Percentiles rank a stretch among this genome's conserved stretches.
Evolutionary conservation across 2,797 vertebrate genomes (phyloP).

Genomic region (Cuniculus paca): DNA sequence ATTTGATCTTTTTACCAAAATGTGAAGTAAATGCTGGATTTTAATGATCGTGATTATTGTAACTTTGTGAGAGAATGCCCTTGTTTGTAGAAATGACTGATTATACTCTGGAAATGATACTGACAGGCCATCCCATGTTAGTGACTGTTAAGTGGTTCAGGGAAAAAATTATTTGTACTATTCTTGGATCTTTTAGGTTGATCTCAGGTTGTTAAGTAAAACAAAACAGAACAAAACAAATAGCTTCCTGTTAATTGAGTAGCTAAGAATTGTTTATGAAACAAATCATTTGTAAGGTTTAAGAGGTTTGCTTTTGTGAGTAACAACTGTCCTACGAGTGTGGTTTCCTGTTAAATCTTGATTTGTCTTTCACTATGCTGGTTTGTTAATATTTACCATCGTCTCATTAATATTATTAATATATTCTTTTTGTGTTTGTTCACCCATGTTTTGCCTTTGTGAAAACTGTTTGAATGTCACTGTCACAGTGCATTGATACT

Average conservation of each 20-base stretch:
- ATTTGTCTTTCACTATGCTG: not conserved
- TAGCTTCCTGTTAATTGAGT: not conserved
- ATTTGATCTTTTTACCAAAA: not conserved
- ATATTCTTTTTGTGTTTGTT: not conserved
- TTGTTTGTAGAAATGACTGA: not conserved
- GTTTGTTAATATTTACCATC: not conserved
- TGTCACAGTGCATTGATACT: not conserved
- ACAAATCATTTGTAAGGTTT: not conserved
- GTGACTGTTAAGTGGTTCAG: not conserved
- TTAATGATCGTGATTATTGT: not conserved
- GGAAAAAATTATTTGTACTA: not conserved
- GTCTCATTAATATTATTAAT: not conserved
- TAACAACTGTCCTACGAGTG: not conserved
- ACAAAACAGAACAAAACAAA: not conserved
- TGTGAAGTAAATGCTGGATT: not conserved
- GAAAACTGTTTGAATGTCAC: not conserved
- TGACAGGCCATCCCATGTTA: not conserved
- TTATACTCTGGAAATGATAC: not conserved
- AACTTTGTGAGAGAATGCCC: not conserved
- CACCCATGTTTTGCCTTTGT: not conserved
- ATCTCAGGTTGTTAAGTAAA: constrained; percentile 18
- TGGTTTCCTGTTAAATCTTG: not conserved
- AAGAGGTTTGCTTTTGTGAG: not conserved
- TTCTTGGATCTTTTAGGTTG: not conserved
- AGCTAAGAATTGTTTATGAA: constrained; percentile 1